Conservation (phyloP, 1,140 invertebrate species). For the Cotesia typhae region DNA sequence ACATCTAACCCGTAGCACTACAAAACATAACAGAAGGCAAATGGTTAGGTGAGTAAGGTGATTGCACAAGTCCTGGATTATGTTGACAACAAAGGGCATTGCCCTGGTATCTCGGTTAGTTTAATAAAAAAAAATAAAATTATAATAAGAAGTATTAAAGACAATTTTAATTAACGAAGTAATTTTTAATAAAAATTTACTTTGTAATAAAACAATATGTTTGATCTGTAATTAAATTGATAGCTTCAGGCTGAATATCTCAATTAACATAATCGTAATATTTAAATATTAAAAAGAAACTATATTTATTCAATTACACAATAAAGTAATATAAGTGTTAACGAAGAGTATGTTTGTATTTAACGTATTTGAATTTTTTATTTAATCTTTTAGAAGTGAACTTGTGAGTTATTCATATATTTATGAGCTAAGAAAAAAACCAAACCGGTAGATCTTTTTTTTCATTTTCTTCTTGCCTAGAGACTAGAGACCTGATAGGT, state of each 20-base stretch:
- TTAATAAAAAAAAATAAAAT: not conserved
- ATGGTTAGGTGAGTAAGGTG: slow-evolving; percentile 12
- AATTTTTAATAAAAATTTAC: too few relatives aligned
- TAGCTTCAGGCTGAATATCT: too few relatives aligned
- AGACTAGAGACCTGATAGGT: slow-evolving; percentile 1
- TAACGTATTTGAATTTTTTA: slow-evolving; percentile 2
- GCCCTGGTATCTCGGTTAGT: slow-evolving; percentile 1
- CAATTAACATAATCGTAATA: not conserved
- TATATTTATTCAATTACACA: not conserved
- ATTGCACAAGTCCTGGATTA: slow-evolving; percentile 8
- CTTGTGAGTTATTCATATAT: slow-evolving; percentile 13
- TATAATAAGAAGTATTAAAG: not conserved
- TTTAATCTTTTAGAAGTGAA: not conserved
- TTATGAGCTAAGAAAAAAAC: slow-evolving; percentile 10
- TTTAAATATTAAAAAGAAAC: not conserved
- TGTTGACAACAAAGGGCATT: slow-evolving; percentile 16
- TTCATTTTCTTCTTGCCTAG: not conserved
- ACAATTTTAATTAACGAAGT: not conserved
- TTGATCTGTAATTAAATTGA: too few relatives aligned
- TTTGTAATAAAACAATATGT: too few relatives aligned
- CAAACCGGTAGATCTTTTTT: slow-evolving; percentile 29
- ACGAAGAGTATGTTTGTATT: not conserved
- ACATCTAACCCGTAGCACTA: not conserved
- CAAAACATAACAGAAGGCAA: slow-evolving; percentile 7
- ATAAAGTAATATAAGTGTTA: not conserved